Base-by-base conservation (phyloP, 1,140 invertebrate species). In the Brachionus manjavacas region DNA sequence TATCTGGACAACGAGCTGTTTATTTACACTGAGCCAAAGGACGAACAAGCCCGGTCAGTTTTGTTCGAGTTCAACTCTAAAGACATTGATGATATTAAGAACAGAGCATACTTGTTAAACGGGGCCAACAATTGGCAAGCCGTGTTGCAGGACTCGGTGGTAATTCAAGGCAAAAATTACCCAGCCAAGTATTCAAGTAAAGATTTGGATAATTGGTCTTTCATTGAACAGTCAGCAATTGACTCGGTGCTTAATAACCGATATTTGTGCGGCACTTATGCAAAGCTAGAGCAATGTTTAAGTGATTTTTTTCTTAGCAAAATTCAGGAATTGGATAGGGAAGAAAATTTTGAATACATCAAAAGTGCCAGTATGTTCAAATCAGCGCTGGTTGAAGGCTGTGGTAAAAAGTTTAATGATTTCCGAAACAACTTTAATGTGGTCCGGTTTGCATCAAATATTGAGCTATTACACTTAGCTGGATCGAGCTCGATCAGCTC, bases 341-440 rank as follows among this genome's bases (percentile, higher is more conserved):
- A 23, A 20, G 78, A 80, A 12, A 41, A 60, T 64, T 81, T 81
- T 81, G 79, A 81, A 31, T 25, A 64, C 11, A 68, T 81, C 20
- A 60, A 68, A 60, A 43, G 49, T 25, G 14, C 41, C 1, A 81
- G 52, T 25, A 81, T 81, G 79, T 81, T 81, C 16, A 81, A 81
- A 46, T 81, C 79, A 41, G 79, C 79, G 7, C 11, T 81, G 16
- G 52, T 81, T 25, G 79, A 81, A 35, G 79, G 79, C 6, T 60
- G 49, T 35, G 79, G 79, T 23, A 60, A 64, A 68, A 60, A 60
- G 4, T 81, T 81, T 9, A 64, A 60, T n/a, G 79, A 81, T 68
- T 55, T 39, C 35, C n/a, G 52, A 60, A 35, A 81, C n/a, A 64
- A 12, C 7, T 68, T 64, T 46, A 81, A 81, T 39, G 79, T 81